A percentile compares a stretch with the other conserved stretches of the same genome.
Conservation (phyloP, 2,113 vertebrate genomes). For the Ictalurus furcatus region DNA sequence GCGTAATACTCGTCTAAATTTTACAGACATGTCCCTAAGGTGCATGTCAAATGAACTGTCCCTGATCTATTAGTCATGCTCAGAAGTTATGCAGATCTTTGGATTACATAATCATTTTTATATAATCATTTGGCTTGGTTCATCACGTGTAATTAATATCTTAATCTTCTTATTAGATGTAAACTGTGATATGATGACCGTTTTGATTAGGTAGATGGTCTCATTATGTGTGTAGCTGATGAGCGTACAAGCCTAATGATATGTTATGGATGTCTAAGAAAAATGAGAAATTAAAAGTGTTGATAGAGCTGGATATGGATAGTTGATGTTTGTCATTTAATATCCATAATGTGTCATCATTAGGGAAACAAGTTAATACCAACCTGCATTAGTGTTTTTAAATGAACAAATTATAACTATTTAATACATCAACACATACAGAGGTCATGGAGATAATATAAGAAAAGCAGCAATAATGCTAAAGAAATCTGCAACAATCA, state of each 20-base stretch:
- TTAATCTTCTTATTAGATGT: conserved; percentile 50
- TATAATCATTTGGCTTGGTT: conserved; percentile 50
- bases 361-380: background rate
- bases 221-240: conserved; percentile 39
- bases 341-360: background rate
- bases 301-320: background rate
- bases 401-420: background rate
- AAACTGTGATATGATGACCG: conserved; percentile 44
- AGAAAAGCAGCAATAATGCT: background rate
- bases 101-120: conserved; percentile 43
- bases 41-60: conserved; percentile 47
- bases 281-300: conserved; percentile 17
- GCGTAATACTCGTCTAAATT: conserved; percentile 19
- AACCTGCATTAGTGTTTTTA: background rate
- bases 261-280: conserved; percentile 26
- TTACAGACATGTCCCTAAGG: conserved; percentile 39
- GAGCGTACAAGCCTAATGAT: conserved; percentile 15
- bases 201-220: conserved; percentile 41
- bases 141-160: conserved; percentile 49
- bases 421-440: background rate
- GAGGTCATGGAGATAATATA: background rate
- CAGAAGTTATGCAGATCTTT: conserved; percentile 46
- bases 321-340: background rate
- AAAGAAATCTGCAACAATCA: background rate
- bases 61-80: conserved; percentile 47